These are phyloP conservation scores for Fundulus diaphanus DNA, from an alignment of 2,797 vertebrate species.

Conservation along the genomic window DNA sequence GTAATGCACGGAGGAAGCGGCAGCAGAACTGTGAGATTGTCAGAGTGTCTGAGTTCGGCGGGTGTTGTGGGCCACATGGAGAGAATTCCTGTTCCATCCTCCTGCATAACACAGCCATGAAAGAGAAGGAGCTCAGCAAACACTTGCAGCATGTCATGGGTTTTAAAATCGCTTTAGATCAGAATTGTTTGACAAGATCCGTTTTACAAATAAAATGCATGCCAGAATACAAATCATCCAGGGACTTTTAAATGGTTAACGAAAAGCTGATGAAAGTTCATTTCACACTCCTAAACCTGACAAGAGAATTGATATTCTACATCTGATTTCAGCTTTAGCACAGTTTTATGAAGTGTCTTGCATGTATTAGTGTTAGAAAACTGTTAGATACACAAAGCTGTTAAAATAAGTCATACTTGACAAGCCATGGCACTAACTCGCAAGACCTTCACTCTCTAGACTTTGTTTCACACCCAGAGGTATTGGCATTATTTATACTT, in stretches of 20 bases:
- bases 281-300: not conserved
- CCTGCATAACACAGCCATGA: conserved; percentile 54
- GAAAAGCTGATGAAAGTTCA: conserved; percentile 8
- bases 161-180: not conserved
- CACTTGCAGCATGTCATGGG: conserved; percentile 1
- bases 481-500: not conserved
- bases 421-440: not conserved
- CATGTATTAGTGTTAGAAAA: not conserved
- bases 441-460: not conserved
- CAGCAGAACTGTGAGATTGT: conserved; percentile 36
- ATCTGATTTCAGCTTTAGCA: not conserved
- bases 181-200: conserved; percentile 14
- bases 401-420: not conserved
- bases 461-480: not conserved
- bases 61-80: conserved; percentile 63
- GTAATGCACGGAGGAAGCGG: conserved; percentile 48
- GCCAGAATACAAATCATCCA: not conserved
- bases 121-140: conserved; percentile 50
- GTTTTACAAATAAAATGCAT: conserved; percentile 13
- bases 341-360: not conserved
- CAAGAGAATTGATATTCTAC: not conserved
- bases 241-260: not conserved
- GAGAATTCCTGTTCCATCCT: conserved; percentile 64
- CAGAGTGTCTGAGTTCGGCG: conserved; percentile 20
- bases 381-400: not conserved